Evolutionary conservation across 2,888 invertebrate genomes (phyloP).

Genomic region (Chrysolina americana): DNA sequence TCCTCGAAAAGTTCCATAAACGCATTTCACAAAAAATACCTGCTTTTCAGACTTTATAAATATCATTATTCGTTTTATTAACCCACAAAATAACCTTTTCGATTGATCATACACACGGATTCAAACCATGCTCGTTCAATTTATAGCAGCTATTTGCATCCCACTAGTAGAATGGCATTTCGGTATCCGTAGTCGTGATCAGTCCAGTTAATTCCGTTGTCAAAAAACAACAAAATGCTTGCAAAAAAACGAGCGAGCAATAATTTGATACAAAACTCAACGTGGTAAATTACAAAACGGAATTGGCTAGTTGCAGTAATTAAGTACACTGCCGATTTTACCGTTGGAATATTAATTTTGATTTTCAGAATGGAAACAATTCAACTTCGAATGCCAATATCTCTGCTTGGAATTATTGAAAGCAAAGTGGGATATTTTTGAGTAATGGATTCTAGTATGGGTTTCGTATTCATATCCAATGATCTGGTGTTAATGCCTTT

Average conservation of each 20-base stretch:
- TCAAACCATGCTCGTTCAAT: constrained; percentile 4
- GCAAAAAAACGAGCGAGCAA: not conserved
- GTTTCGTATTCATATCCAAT: not conserved
- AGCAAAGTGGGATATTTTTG: not conserved
- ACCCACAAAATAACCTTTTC: constrained; percentile 2
- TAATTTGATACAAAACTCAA: constrained; percentile 28
- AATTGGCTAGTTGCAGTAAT: constrained; percentile 35
- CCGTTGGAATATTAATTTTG: constrained; percentile 18
- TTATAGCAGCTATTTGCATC: constrained; percentile 10
- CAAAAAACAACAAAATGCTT: constrained; percentile 9
- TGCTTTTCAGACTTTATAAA: not conserved
- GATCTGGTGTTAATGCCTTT: too few relatives aligned
- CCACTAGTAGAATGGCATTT: constrained; percentile 1
- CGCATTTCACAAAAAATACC: not conserved
- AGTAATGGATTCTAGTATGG: not conserved
- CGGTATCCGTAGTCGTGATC: constrained; percentile 6
- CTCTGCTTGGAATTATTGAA: not conserved
- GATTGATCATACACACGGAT: not conserved
- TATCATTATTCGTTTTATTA: not conserved
- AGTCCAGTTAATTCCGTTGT: constrained; percentile 7
- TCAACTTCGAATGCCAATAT: not conserved
- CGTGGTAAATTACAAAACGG: constrained; percentile 30
- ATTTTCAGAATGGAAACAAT: constrained; percentile 14
- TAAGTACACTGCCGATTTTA: constrained; percentile 23
- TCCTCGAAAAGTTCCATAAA: too few relatives aligned